Percentiles rank a stretch among this genome's conserved stretches.
These are phyloP conservation scores for Australoheros facetus DNA, from an alignment of 2,797 vertebrate genomes.

Conservation along the genomic window DNA sequence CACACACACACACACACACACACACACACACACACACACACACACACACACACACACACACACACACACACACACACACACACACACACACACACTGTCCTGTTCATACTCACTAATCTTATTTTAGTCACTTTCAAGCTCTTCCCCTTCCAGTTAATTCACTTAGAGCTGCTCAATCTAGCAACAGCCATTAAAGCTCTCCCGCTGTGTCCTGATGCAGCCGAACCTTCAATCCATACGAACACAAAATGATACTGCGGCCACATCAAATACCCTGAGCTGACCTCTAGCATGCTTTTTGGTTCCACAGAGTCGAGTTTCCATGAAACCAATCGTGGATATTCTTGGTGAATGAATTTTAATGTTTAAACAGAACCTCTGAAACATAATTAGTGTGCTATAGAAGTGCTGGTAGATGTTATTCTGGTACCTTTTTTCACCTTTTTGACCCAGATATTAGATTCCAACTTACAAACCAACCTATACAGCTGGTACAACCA, in stretches of 20 bases:
- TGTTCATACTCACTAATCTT: conserved; percentile 53
- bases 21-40: neutral
- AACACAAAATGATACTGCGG: neutral
- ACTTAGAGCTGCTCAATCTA: conserved; percentile 54
- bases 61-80: conserved; percentile 2
- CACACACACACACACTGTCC: neutral
- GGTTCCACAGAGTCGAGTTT: neutral
- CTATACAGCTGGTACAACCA: too few species aligned
- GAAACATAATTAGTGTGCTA: neutral
- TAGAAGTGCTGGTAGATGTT: too few species aligned
- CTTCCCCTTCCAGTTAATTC: conserved; percentile 49
- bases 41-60: conserved; percentile 10
- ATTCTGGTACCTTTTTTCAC: too few species aligned
- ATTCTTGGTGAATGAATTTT: neutral
- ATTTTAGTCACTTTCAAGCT: conserved; percentile 53
- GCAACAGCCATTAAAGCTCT: conserved; percentile 54
- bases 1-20: conserved; percentile 12
- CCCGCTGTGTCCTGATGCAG: conserved; percentile 40
- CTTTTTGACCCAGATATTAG: too few species aligned
- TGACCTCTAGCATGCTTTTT: conserved; percentile 1
- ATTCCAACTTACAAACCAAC: too few species aligned
- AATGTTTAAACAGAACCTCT: neutral
- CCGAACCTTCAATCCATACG: conserved; percentile 9
- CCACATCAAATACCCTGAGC: neutral
- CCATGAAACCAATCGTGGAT: neutral